Conservation (phyloP, 2,888 invertebrate species). For the Mythimna pallens region DNA sequence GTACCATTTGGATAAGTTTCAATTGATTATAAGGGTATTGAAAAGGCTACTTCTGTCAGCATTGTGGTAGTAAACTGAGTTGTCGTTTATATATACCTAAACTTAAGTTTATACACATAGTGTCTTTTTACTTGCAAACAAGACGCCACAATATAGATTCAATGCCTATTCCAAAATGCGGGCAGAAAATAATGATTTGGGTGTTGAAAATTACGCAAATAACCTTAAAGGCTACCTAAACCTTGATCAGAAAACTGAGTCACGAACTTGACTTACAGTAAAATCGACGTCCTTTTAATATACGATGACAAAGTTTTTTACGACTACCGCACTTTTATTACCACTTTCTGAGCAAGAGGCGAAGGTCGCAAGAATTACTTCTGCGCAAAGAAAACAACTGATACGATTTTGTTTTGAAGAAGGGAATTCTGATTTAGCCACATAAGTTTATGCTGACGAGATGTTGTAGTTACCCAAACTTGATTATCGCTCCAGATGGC, state of each 20-base stretch:
- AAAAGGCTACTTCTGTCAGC: neutral
- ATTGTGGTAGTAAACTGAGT: conserved; percentile 1
- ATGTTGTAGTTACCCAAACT: conserved; percentile 10
- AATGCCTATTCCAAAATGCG: conserved; percentile 2
- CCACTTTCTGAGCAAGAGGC: conserved; percentile 32
- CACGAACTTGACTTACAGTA: conserved; percentile 43
- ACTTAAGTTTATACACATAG: neutral
- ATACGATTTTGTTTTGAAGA: conserved; percentile 38
- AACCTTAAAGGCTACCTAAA: conserved; percentile 4
- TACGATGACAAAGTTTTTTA: conserved; percentile 58
- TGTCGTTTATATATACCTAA: too few species aligned
- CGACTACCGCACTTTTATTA: conserved; percentile 58
- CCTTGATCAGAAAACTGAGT: conserved; percentile 25
- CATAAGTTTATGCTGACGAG: conserved; percentile 1
- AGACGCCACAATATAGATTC: neutral
- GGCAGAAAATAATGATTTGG: neutral
- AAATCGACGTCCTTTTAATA: conserved; percentile 48
- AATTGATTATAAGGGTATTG: neutral
- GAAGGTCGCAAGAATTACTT: conserved; percentile 45
- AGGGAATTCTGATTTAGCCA: conserved; percentile 1
- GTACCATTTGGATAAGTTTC: neutral
- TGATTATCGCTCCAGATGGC: conserved; percentile 15
- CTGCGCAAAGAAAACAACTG: conserved; percentile 39
- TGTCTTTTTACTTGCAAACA: neutral
- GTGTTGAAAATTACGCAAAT: conserved; percentile 15